Evolutionary conservation across 2,888 invertebrate species (phyloP).

Genomic region (Horisme vitalbata): DNA sequence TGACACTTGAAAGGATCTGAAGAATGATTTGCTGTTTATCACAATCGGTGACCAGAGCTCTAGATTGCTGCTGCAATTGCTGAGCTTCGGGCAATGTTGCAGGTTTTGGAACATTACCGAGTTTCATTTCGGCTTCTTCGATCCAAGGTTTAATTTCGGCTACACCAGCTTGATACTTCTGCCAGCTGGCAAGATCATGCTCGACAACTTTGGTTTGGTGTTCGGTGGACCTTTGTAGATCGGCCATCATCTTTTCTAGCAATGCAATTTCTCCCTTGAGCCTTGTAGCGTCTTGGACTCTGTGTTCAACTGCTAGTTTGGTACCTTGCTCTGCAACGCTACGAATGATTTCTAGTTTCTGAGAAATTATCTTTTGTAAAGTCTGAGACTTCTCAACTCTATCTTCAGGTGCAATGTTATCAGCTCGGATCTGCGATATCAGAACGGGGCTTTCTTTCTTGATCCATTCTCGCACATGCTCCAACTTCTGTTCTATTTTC

Average conservation of each 20-base stretch:
- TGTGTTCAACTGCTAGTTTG: constrained; percentile 86
- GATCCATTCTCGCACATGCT: constrained; percentile 91
- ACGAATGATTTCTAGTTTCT: constrained; percentile 89
- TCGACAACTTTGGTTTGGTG: constrained; percentile 89
- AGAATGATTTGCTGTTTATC: constrained; percentile 89
- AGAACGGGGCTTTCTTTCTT: constrained; percentile 89
- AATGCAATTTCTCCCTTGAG: constrained; percentile 89
- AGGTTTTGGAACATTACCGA: constrained; percentile 89
- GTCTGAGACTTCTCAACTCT: constrained; percentile 89
- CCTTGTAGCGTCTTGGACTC: constrained; percentile 88
- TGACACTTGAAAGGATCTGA: constrained; percentile 88
- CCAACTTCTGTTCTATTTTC: constrained; percentile 88
- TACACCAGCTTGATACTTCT: constrained; percentile 90
- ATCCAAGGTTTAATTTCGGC: constrained; percentile 94
- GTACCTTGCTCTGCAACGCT: constrained; percentile 89
- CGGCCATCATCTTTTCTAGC: constrained; percentile 89
- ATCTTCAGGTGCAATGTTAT: constrained; percentile 92
- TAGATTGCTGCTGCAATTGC: constrained; percentile 87
- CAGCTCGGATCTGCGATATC: constrained; percentile 88
- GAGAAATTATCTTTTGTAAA: constrained; percentile 88
- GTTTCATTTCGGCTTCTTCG: constrained; percentile 92
- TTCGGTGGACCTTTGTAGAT: constrained; percentile 89
- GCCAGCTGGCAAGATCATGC: constrained; percentile 92
- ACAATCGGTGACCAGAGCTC: constrained; percentile 89
- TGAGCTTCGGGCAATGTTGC: constrained; percentile 91